These are phyloP conservation scores for Lutraria lutraria DNA, from an alignment of 2,888 invertebrate species.

Conservation along the genomic window DNA sequence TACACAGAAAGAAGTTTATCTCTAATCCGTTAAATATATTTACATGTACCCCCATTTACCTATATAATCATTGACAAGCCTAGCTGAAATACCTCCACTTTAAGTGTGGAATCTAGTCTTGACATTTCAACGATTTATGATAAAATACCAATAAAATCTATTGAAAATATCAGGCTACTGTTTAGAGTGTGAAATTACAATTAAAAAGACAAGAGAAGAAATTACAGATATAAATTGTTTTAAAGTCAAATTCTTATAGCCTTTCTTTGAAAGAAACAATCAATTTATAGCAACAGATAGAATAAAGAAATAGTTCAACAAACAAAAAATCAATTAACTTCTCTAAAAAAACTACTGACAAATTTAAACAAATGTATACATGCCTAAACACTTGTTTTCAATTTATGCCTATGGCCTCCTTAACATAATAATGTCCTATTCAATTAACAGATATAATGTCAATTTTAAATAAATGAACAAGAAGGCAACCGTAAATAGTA, in stretches of 20 bases:
- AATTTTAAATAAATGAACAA: too few species aligned
- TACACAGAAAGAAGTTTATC: conserved; percentile 34
- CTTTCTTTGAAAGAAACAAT: not conserved
- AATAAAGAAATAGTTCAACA: too few species aligned
- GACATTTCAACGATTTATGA: not conserved
- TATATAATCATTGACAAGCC: conserved; percentile 22
- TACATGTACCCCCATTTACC: conserved; percentile 30
- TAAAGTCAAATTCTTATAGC: not conserved
- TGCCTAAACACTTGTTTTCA: too few species aligned
- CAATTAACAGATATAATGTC: too few species aligned
- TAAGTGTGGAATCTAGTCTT: conserved; percentile 37
- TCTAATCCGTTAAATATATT: conserved; percentile 32
- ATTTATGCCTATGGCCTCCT: too few species aligned
- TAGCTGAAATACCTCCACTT: conserved; percentile 37
- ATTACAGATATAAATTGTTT: not conserved
- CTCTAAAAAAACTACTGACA: too few species aligned
- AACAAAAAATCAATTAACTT: too few species aligned
- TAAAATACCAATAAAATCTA: conserved; percentile 31
- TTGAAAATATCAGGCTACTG: conserved; percentile 28
- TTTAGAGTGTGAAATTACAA: conserved; percentile 25
- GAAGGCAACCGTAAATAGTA: too few species aligned
- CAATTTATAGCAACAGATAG: too few species aligned
- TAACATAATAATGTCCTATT: too few species aligned
- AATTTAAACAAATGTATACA: too few species aligned
- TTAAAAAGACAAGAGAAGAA: not conserved